Base-by-base conservation (phyloP, 2,888 invertebrate species). In the Hedychridium roseum region DNA sequence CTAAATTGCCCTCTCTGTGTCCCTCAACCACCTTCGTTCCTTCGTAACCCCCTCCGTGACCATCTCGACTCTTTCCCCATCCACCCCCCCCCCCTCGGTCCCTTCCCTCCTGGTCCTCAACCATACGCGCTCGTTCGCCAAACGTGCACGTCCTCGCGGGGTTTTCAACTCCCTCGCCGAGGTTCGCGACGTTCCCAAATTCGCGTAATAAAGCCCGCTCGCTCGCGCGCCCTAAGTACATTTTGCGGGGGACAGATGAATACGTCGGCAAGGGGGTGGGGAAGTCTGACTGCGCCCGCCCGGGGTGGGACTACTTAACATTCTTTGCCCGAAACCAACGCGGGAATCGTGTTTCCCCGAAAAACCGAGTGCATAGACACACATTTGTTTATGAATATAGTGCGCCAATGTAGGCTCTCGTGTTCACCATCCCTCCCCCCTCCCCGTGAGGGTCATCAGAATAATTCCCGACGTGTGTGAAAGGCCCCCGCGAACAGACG, bases 211-310 rank as follows among this genome's bases (percentile, higher is more conserved):
- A 69, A 69, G 59, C 66, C 53, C 32, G 34, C 43, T 26, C 37
- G 37, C 26, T 42, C 40, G 45, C 52, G 51, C 59, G 45, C 54
- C 51, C 60, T 64, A 57, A 55, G 60, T 57, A 58, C 68, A 65
- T 70, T 66, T n/a, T 66, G 64, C 59, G 60, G 55, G 23, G 60
- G 66, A 62, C 60, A 66, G 61, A 68, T 63, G 65, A 69, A 68
- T 68, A 66, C 66, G 65, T 60, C 57, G 55, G 57, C 50, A 44
- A 53, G 32, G 42, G 57, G 54, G 47, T 59, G 45, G 41, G 54
- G 43, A 23, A 23, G 9, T 15, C 16, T 46, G 43, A 46, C 44
- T 32, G 17, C 26, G 18, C 35, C 36, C 39, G 31, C 18, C 38
- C 34, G 35, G 50, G 45, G 41, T n/a, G 17, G 52, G 48, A 50